Percentiles rank a stretch among this genome's conserved stretches.
Evolutionary conservation across 2,113 vertebrate species (phyloP).

Genomic region (Bucco capensis): DNA sequence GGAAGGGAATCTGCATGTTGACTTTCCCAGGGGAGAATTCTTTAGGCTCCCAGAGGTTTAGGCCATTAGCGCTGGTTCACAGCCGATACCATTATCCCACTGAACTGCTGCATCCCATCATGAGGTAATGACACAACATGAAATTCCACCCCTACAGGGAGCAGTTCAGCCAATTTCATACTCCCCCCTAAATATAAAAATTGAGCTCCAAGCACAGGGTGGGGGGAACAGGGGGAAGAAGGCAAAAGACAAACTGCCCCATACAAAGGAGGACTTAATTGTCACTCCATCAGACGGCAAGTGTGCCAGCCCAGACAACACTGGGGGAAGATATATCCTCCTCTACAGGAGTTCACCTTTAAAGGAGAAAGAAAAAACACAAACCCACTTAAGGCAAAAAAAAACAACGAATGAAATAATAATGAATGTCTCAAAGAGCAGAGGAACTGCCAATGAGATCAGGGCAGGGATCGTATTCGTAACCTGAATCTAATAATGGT

Average conservation of each 20-base stretch:
- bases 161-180: conserved; percentile 52
- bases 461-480: background rate
- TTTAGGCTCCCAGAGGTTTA: conserved; percentile 62
- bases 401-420: background rate
- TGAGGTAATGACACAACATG: conserved; percentile 4
- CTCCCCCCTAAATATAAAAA: conserved; percentile 48
- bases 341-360: background rate
- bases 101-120: conserved; percentile 45
- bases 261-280: conserved; percentile 28
- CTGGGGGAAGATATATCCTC: background rate
- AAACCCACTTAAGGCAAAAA: background rate
- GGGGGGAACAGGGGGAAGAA: background rate
- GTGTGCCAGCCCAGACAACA: background rate
- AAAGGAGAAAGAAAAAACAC: background rate
- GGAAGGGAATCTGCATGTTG: conserved; percentile 65
- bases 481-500: background rate
- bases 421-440: background rate
- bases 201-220: background rate
- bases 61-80: conserved; percentile 61
- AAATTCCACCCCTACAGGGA: conserved; percentile 59
- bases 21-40: conserved; percentile 65
- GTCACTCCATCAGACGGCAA: background rate
- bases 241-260: background rate
- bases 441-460: background rate
- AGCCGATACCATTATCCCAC: conserved; percentile 43